Base-by-base conservation (phyloP, 2,888 invertebrate species). In the Fissipunctia ypsillon region DNA sequence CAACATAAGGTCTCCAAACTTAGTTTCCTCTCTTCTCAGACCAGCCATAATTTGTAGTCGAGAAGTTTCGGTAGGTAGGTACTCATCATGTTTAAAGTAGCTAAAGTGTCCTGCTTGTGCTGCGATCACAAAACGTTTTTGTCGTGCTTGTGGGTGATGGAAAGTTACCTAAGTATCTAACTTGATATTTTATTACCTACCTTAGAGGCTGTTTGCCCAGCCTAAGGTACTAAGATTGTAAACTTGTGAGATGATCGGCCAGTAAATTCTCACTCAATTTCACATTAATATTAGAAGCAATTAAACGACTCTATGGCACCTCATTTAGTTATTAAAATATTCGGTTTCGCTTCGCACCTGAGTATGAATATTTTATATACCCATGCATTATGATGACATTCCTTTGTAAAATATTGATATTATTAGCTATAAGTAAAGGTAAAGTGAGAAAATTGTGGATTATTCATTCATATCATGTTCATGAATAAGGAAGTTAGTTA, bases 301-400 rank as follows among this genome's bases (percentile, higher is more conserved):
- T 69, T 74, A 31, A 56, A 59, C 65, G 38, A 54, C 50, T 41
- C 43, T 45, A 31, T 38, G 45, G 31, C 59, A 75, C 52, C 48
- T 59, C 59, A 81, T 78, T 67, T 66, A 67, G 9, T 25, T 71
- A 71, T 78, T 75, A 68, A 72, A 64, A 78, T 72, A 72, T 75
- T 78, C 72, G 56, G 22, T 72, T 57, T 73, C 61, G 43, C 52
- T 69, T 79, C 65, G 57, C 70, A 70, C 76, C 38, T 65, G 59
- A 38, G 25, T 60, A 60, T 60, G 45, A 69, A 69, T 69, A 81
- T 70, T 61, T 68, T 41, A 67, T 28, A 43, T 31, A 19, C 16
- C 19, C 19, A 67, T 52, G 38, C 71, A 66, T 56, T 78, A 64
- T 25, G 10, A n/a, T 61, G 43, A 9, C 19, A 64, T 64, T 60